These are phyloP conservation scores for Otis tarda DNA, from an alignment of 2,113 vertebrate species.

Conservation along the genomic window DNA sequence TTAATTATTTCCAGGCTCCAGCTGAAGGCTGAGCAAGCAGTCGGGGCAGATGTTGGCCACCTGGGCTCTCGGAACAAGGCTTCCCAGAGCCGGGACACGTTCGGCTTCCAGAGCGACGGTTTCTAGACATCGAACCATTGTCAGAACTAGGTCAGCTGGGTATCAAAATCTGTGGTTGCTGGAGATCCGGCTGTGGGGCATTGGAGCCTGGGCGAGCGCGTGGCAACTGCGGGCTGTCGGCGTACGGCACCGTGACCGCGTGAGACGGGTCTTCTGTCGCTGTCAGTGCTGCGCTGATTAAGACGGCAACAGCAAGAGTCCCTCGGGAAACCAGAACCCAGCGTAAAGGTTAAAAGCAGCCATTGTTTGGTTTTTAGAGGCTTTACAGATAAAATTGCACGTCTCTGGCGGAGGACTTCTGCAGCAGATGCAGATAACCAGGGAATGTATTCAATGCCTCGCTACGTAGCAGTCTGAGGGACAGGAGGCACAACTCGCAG, in stretches of 20 bases:
- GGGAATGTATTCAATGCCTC: neutral
- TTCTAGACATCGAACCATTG: neutral
- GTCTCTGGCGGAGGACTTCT: neutral
- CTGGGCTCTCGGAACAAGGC: neutral
- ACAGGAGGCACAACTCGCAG: neutral
- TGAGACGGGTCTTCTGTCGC: neutral
- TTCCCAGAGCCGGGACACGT: neutral
- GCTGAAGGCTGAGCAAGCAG: neutral
- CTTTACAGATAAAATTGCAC: neutral
- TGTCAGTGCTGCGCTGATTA: neutral
- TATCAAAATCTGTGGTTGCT: neutral
- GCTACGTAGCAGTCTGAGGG: rapidly evolving
- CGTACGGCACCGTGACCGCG: rapidly evolving
- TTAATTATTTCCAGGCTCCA: neutral
- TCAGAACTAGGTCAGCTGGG: slow-evolving; percentile 24
- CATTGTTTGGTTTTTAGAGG: neutral
- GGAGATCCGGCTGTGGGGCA: neutral
- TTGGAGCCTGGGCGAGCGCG: neutral
- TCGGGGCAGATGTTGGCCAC: slow-evolving; percentile 7
- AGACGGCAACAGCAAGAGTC: neutral
- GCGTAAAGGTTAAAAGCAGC: neutral
- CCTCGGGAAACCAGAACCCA: neutral
- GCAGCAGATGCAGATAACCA: neutral
- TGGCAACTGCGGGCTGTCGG: neutral
- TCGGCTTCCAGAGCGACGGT: neutral